phyloP scores from a whole-genome alignment of 2,113 vertebrate species.

The Grallaria varia region DNA sequence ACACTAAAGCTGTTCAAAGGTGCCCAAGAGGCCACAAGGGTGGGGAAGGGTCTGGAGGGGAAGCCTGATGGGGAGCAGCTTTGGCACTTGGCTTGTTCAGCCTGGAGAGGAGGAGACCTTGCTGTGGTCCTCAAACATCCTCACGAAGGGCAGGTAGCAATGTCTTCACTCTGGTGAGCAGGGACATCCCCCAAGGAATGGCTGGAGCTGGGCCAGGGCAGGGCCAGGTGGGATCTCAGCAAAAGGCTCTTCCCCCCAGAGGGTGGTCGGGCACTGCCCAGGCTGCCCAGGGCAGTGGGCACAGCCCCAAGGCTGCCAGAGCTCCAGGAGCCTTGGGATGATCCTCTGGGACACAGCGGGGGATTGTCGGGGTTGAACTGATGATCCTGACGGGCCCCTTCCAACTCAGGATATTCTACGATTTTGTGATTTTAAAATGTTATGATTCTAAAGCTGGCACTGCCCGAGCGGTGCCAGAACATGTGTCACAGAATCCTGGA shows the following conservation, averaged over 20 bases:
- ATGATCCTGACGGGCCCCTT: background rate
- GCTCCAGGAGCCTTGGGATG: background rate
- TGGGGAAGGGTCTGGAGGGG: background rate
- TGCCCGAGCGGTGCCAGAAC: accelerated
- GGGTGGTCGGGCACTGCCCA: background rate
- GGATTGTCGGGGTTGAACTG: background rate
- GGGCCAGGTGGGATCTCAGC: background rate
- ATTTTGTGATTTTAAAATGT: too few relatives aligned
- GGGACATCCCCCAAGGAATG: background rate
- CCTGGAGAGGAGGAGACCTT: background rate
- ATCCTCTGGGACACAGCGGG: background rate
- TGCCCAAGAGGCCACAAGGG: background rate
- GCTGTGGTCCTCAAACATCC: background rate
- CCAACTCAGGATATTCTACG: background rate
- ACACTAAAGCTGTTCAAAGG: background rate
- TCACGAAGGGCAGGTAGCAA: background rate
- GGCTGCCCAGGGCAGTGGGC: background rate
- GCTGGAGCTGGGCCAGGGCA: background rate
- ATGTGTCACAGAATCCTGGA: accelerated
- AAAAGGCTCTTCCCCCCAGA: background rate
- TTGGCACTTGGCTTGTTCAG: background rate
- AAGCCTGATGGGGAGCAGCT: background rate
- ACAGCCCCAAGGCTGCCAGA: background rate
- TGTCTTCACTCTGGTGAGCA: background rate
- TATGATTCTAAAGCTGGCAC: background rate